Evolutionary conservation across 1,140 invertebrate genomes (phyloP).

Genomic region (Bombus pyrosoma): DNA sequence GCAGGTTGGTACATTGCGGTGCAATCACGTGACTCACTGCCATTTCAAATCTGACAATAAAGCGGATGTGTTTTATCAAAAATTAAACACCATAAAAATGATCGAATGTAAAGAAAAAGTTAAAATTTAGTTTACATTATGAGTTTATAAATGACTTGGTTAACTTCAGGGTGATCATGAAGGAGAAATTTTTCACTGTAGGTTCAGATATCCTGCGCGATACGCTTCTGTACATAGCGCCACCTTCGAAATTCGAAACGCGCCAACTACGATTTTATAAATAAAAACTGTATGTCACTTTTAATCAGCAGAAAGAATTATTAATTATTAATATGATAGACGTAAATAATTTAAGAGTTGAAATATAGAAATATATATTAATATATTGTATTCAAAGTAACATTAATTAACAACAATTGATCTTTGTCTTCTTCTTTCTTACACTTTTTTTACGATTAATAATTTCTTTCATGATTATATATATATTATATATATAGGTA

Average conservation of each 20-base stretch:
- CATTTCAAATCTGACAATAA: neutral
- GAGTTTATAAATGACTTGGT: neutral
- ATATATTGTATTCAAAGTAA: slow-evolving; percentile 43
- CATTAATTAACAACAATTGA: slow-evolving; percentile 43
- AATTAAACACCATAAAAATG: neutral
- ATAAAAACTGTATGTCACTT: neutral
- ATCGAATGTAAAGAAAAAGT: no score
- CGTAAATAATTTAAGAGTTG: slow-evolving; percentile 28
- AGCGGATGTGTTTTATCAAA: no score
- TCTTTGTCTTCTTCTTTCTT: neutral
- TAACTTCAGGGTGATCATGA: neutral
- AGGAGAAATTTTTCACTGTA: neutral
- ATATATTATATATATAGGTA: slow-evolving; percentile 11
- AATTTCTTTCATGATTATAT: slow-evolving; percentile 1
- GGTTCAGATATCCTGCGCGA: neutral
- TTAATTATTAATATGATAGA: neutral
- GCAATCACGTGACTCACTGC: slow-evolving; percentile 1
- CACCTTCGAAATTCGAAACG: slow-evolving; percentile 8
- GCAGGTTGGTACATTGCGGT: slow-evolving; percentile 31
- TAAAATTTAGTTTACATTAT: no score
- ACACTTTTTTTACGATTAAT: slow-evolving; percentile 15
- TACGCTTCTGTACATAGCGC: neutral
- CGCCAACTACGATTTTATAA: neutral
- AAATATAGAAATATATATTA: slow-evolving; percentile 29
- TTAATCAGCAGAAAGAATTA: neutral